Evolutionary conservation across 2,888 invertebrate genomes (phyloP), one percentile per base, ranked within the genome.

Genomic region (Dinocampus coccinellae): DNA sequence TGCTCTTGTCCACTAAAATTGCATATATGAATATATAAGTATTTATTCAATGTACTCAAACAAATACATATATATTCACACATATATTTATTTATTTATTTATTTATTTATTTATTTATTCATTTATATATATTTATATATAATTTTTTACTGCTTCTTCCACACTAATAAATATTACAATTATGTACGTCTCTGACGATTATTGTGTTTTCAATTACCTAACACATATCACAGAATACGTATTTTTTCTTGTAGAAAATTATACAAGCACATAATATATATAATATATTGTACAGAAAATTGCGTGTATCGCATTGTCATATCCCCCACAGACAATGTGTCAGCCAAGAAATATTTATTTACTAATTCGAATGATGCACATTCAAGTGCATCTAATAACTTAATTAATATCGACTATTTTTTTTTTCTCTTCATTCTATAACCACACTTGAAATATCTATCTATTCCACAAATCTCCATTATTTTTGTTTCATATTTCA

Each of bases 141-240:
- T 67, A 34, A 66, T 57, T 39, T 74, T 70, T 75, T 75, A 75
- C 75, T 78, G 70, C 77, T 75, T 47, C 47, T 47, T 75, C 76
- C 78, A 75, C 75, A 63, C 73, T 76, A 79, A 81, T 79, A 81
- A 78, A 81, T 79, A 80, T 78, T 80, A 80, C 74, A 78, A 76
- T 75, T 74, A 77, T 79, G 77, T 80, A 80, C 77, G 78, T 76
- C 79, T 78, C 77, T 75, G 80, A 80, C 80, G 79, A 80, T 78
- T 76, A 78, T 81, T 78, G 79, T 77, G 78, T 80, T 75, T 66
- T 74, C 81, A 81, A 81, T 84, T 82, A 84, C 78, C 80, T 82
- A 85, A 85, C 85, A 83, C 84, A 83, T 85, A 86, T 86, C 85
- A 85, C 85, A 85, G 85, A 85, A 85, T 85, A 81, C 83, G 82